Conservation (phyloP, 2,888 invertebrate genomes). For the Diarsia mendica region DNA sequence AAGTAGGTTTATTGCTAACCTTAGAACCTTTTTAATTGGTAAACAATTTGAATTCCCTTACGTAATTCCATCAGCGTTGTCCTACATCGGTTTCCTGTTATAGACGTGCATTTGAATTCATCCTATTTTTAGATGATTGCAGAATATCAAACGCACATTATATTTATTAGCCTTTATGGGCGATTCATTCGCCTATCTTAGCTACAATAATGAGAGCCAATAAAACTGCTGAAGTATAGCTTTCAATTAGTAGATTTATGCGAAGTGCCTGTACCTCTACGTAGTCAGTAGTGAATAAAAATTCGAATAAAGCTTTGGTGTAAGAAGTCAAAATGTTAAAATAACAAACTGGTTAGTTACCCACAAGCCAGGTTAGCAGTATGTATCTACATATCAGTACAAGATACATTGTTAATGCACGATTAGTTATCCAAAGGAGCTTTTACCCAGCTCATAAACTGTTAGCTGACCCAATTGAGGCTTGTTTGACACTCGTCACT, state of each 20-base stretch:
- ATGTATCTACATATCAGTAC: constrained; percentile 39
- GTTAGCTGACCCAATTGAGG: constrained; percentile 83
- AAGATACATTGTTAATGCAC: constrained; percentile 56
- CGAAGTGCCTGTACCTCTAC: background rate
- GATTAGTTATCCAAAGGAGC: constrained; percentile 79
- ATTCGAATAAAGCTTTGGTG: background rate
- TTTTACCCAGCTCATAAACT: constrained; percentile 87
- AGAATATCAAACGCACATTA: constrained; percentile 34
- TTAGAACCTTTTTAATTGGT: constrained; percentile 15
- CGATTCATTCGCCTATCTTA: constrained; percentile 17
- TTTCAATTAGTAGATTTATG: constrained; percentile 10
- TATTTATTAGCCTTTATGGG: constrained; percentile 22
- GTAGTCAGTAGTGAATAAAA: background rate
- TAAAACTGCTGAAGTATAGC: constrained; percentile 1
- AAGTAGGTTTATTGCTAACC: background rate
- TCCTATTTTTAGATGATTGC: constrained; percentile 59
- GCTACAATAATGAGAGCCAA: constrained; percentile 4
- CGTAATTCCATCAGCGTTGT: constrained; percentile 43
- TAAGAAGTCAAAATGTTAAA: background rate
- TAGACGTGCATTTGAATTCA: constrained; percentile 50
- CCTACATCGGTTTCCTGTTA: constrained; percentile 61
- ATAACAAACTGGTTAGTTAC: constrained; percentile 5
- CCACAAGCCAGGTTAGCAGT: constrained; percentile 42
- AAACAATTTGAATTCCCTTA: constrained; percentile 36
- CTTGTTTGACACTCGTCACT: constrained; percentile 77